Conservation (phyloP, 2,113 vertebrate species). For the Phrynosoma blainvillii region DNA sequence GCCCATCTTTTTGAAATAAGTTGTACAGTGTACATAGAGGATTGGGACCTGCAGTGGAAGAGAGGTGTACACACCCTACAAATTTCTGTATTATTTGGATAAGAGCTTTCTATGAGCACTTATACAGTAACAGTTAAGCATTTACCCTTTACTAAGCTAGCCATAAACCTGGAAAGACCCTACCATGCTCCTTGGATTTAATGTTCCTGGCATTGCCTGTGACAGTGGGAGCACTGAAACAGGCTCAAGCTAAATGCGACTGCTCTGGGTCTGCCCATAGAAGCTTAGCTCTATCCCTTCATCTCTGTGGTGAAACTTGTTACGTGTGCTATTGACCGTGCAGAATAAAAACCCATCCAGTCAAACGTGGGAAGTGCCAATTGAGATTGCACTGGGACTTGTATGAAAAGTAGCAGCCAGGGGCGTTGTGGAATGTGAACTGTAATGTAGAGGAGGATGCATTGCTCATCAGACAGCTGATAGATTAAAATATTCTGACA, state of each 20-base stretch:
- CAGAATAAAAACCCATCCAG: background rate
- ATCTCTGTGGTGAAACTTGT: background rate
- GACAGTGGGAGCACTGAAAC: no score
- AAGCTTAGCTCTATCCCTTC: background rate
- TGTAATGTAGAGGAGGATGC: background rate
- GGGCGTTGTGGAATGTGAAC: no score
- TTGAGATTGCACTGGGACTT: background rate
- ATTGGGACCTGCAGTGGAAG: background rate
- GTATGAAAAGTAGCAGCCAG: background rate
- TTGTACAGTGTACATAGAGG: background rate
- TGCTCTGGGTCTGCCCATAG: fast-evolving
- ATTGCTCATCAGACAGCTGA: background rate
- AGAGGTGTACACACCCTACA: no score
- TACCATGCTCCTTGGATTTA: background rate
- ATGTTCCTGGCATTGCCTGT: background rate
- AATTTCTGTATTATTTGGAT: no score
- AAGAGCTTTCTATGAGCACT: background rate
- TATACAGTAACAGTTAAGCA: background rate
- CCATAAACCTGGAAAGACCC: no score
- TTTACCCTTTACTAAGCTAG: background rate
- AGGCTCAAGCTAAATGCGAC: background rate
- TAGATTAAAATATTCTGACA: background rate
- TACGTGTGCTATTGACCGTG: background rate
- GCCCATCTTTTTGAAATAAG: background rate
- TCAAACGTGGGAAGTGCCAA: background rate